Evolutionary conservation across 2,113 vertebrate species (phyloP).

Genomic region (Oncorhynchus nerka): DNA sequence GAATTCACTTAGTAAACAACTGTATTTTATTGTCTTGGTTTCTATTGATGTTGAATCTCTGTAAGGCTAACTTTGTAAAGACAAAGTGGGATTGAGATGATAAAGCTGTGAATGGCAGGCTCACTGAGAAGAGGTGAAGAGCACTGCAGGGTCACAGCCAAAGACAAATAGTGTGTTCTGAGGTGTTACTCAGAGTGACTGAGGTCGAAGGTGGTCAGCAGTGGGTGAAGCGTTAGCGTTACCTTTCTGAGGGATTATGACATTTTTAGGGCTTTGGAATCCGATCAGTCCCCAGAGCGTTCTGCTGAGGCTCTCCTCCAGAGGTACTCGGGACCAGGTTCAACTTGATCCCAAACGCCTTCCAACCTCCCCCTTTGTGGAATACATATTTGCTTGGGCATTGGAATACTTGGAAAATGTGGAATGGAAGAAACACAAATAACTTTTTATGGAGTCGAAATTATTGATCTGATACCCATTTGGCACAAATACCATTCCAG

Average conservation of each 20-base stretch:
- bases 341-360: constrained; percentile 53
- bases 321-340: constrained; percentile 43
- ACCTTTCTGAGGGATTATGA: constrained; percentile 57
- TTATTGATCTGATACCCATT: too few relatives aligned
- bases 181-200: constrained; percentile 27
- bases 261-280: constrained; percentile 57
- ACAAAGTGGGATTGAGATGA: background rate
- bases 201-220: constrained; percentile 6
- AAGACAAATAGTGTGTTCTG: background rate
- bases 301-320: constrained; percentile 36
- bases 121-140: background rate
- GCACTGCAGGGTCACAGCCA: background rate
- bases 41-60: too few relatives aligned
- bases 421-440: background rate
- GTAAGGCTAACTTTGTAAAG: background rate
- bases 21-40: too few relatives aligned
- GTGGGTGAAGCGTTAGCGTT: constrained; percentile 40
- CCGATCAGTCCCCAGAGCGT: constrained; percentile 41
- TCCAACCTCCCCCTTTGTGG: constrained; percentile 32
- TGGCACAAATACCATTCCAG: too few relatives aligned
- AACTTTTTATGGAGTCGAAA: too few relatives aligned
- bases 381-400: background rate
- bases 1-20: too few relatives aligned
- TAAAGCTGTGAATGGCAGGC: background rate
- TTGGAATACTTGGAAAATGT: background rate